Evolutionary conservation across 1,140 invertebrate species (phyloP), one percentile per base, ranked within the genome.

Genomic region (Neoseiulus cucumeris): DNA sequence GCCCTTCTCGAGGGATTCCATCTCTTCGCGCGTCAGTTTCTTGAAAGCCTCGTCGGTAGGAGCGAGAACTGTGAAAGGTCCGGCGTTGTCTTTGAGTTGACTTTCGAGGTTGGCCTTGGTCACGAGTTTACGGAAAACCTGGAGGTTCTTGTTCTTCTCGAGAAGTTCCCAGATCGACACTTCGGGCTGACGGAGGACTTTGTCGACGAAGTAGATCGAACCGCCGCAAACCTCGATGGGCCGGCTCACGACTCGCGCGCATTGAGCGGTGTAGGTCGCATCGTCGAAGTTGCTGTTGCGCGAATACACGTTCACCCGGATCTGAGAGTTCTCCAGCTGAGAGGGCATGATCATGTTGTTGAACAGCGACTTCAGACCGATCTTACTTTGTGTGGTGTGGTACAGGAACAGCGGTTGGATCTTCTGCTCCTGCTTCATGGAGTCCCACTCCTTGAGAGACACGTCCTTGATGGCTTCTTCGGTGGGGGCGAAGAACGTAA

Each of bases 221-320:
- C 81, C 81, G 12, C 80, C 81, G 68, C 82, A 84, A 28, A 79
- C 80, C 67, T 80, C 74, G 66, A 80, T 79, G 70, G 85, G 82
- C 28, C 80, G 74, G 64, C 78, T 76, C 1, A 78, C 76, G 0
- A 85, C 68, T 39, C 76, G 73, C 14, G 82, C 81, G 71, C 84
- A 85, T 71, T 84, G 82, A 0, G 81, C 81, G 2, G 82, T 59
- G 22, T 59, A 59, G 14, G 51, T 59, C 1, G 51, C 51, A 25
- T 59, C 51, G 33, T 59, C 51, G 22, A 59, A 59, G 51, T 83
- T 41, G 78, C 75, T 25, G 69, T 67, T n/a, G 70, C 67, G 39
- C 75, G 33, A 44, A 69, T 25, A 39, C 66, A 68, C 29, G 67
- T 68, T 64, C 68, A 68, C 67, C 66, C 33, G 20, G 42, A 66